These are phyloP conservation scores for Cryptocephalus moraei DNA, from an alignment of 2,888 invertebrate genomes.

Conservation along the genomic window DNA sequence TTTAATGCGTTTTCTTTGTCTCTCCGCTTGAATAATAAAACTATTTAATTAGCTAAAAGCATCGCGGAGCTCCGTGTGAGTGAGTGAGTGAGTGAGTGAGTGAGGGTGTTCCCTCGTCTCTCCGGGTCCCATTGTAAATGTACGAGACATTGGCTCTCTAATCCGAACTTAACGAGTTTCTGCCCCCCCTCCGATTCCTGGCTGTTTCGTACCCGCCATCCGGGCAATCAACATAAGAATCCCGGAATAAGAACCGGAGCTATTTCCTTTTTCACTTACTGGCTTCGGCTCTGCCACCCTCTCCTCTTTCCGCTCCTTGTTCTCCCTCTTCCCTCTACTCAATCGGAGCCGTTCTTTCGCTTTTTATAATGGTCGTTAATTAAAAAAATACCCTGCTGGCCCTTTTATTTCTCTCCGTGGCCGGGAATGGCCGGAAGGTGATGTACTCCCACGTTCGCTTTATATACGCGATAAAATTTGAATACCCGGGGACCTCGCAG, in stretches of 20 bases:
- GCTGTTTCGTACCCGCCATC: constrained; percentile 13
- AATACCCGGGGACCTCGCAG: no score
- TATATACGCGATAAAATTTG: no score
- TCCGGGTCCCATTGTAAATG: constrained; percentile 16
- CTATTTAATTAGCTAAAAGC: constrained; percentile 32
- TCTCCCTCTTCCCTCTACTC: constrained; percentile 12
- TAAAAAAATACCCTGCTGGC: constrained; percentile 5
- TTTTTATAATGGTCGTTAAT: constrained; percentile 10
- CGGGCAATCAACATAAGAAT: constrained; percentile 35
- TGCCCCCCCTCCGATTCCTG: constrained; percentile 20
- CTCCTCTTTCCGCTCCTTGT: no score
- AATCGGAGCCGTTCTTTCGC: constrained; percentile 5
- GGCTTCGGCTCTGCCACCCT: not conserved
- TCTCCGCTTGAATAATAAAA: constrained; percentile 20
- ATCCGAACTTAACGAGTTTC: constrained; percentile 39
- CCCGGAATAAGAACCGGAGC: constrained; percentile 28
- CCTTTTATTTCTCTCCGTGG: constrained; percentile 3
- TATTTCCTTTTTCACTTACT: constrained; percentile 35
- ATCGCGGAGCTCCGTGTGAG: constrained; percentile 22
- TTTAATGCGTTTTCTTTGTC: constrained; percentile 11
- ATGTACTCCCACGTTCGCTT: no score
- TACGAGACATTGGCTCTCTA: constrained; percentile 35
- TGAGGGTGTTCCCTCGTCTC: constrained; percentile 1
- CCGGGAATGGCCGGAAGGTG: not conserved
- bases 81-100: constrained; percentile 18